Conservation (phyloP, 1,140 invertebrate genomes). For the Eubasilissa regina region DNA sequence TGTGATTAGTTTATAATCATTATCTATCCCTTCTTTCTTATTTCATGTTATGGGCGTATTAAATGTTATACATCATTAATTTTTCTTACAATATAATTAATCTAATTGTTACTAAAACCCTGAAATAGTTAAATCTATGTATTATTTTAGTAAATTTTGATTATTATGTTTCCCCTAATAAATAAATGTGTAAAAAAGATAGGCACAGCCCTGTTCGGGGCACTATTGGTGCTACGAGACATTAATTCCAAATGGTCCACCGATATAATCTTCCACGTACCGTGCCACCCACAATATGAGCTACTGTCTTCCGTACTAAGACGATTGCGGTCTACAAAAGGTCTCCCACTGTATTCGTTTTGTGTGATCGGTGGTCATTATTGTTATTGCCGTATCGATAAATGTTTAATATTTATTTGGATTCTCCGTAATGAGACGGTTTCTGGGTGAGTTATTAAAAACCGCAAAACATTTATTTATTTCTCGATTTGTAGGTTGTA, state of each 20-base stretch:
- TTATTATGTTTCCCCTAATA: no score
- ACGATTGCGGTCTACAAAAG: slow-evolving; percentile 12
- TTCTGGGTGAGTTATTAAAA: slow-evolving; percentile 14
- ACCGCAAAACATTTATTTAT: slow-evolving; percentile 20
- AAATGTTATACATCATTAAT: no score
- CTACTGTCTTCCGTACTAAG: slow-evolving; percentile 26
- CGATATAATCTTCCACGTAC: slow-evolving; percentile 11
- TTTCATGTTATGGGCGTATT: no score
- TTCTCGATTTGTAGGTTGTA: no score
- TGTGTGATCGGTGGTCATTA: slow-evolving; percentile 9
- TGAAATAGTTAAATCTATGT: no score
- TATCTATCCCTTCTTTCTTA: no score
- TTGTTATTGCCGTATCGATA: not conserved
- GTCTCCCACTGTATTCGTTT: slow-evolving; percentile 15
- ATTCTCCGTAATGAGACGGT: slow-evolving; percentile 20
- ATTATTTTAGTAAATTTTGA: no score
- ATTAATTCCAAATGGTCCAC: slow-evolving; percentile 28
- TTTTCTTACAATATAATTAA: no score
- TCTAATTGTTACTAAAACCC: no score
- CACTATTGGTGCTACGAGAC: slow-evolving; percentile 17
- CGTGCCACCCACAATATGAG: slow-evolving; percentile 29
- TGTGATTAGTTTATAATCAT: no score
- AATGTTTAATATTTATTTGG: slow-evolving; percentile 22
- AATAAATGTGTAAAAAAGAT: no score
- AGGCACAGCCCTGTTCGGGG: slow-evolving; percentile 6